These are phyloP conservation scores for Halichoeres trimaculatus DNA, from an alignment of 2,113 vertebrate genomes.

Conservation along the genomic window DNA sequence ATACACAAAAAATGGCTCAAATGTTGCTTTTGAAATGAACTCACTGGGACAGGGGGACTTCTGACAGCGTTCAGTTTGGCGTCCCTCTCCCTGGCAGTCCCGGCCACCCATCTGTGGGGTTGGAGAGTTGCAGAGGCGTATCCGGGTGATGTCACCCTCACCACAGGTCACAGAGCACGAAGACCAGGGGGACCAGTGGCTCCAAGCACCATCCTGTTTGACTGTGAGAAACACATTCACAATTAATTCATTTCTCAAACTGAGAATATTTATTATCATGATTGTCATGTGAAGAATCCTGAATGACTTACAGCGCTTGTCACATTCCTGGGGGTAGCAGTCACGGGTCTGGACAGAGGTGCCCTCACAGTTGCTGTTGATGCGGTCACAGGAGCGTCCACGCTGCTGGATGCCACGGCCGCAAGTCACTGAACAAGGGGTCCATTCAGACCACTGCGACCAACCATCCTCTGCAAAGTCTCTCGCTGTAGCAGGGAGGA, in stretches of 20 bases:
- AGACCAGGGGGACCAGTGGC: slow-evolving; percentile 99
- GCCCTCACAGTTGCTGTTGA: slow-evolving; percentile 96
- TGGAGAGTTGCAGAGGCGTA: slow-evolving; percentile 98
- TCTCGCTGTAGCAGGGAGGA: slow-evolving; percentile 76
- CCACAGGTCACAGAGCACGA: slow-evolving; percentile 97
- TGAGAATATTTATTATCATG: slow-evolving; percentile 15
- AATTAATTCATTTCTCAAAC: slow-evolving; percentile 25
- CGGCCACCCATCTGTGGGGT: slow-evolving; percentile 96
- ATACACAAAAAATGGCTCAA: background rate
- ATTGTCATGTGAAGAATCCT: background rate
- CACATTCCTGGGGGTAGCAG: slow-evolving; percentile 95
- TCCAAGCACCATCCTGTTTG: slow-evolving; percentile 98
- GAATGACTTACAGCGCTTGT: slow-evolving; percentile 94
- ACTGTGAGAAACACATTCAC: slow-evolving; percentile 80
- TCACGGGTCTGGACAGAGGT: slow-evolving; percentile 98
- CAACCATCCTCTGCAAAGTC: slow-evolving; percentile 91
- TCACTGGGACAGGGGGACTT: slow-evolving; percentile 92
- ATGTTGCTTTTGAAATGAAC: slow-evolving; percentile 46
- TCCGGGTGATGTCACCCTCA: slow-evolving; percentile 92
- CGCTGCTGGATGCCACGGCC: slow-evolving; percentile 97
- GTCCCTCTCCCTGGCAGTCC: slow-evolving; percentile 92
- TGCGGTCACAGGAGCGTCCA: slow-evolving; percentile 96
- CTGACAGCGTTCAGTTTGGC: slow-evolving; percentile 91
- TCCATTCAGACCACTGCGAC: slow-evolving; percentile 99
- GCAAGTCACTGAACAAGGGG: slow-evolving; percentile 94